Evolutionary conservation across 2,888 invertebrate species (phyloP).

Genomic region (Carabus problematicus): DNA sequence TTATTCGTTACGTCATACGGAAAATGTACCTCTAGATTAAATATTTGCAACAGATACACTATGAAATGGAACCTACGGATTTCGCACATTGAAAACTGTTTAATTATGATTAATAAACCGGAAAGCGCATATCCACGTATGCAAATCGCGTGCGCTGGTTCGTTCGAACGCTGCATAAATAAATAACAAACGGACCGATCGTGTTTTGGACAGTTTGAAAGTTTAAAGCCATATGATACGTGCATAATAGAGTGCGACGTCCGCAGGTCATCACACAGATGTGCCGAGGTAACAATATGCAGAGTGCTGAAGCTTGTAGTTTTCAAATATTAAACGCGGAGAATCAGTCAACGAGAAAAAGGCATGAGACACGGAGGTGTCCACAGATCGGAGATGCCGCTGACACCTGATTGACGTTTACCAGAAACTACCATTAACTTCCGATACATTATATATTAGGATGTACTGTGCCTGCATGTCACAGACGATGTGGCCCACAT

Average conservation of each 20-base stretch:
- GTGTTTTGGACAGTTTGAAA: constrained; percentile 2
- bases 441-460: constrained; percentile 54
- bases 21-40: too few species aligned
- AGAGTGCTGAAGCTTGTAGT: constrained; percentile 41
- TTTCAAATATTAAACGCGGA: constrained; percentile 37
- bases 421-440: constrained; percentile 56
- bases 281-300: constrained; percentile 37
- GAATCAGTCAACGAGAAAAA: constrained; percentile 20
- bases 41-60: constrained; percentile 6
- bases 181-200: constrained; percentile 7
- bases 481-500: constrained; percentile 44
- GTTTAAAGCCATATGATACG: constrained; percentile 24
- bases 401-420: constrained; percentile 56
- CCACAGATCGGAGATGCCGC: constrained; percentile 16
- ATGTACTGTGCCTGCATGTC: constrained; percentile 8
- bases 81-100: constrained; percentile 5
- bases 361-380: constrained; percentile 23
- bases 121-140: constrained; percentile 29
- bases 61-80: constrained; percentile 12
- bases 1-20: too few species aligned
- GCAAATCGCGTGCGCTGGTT: constrained; percentile 16
- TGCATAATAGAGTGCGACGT: constrained; percentile 32
- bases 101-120: constrained; percentile 38
- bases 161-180: background rate
- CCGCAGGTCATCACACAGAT: constrained; percentile 16